phyloP scores from a whole-genome alignment of 2,113 vertebrate species.

The Heloderma charlesbogerti region DNA sequence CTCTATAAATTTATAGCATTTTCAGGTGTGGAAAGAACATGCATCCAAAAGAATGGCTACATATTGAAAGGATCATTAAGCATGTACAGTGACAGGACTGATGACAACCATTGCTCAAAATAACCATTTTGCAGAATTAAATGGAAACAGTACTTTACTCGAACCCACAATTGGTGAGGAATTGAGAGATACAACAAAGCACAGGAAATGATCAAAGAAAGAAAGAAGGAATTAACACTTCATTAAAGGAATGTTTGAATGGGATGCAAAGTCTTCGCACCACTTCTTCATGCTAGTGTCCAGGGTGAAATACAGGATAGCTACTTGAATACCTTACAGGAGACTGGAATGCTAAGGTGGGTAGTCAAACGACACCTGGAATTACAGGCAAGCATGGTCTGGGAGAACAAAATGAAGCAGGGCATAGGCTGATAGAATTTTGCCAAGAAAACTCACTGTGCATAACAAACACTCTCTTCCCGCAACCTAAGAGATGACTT shows the following conservation, averaged over 20 bases:
- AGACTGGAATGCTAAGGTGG: too few relatives aligned
- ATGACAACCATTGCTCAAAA: constrained; percentile 15
- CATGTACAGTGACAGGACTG: background rate
- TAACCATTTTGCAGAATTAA: constrained; percentile 40
- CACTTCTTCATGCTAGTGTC: constrained; percentile 35
- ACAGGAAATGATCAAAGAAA: constrained; percentile 56
- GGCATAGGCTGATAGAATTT: too few relatives aligned
- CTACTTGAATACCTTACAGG: too few relatives aligned
- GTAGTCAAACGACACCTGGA: too few relatives aligned
- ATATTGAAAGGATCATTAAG: constrained; percentile 22
- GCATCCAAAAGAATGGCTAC: constrained; percentile 5
- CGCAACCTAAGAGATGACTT: too few relatives aligned
- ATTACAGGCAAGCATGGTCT: too few relatives aligned
- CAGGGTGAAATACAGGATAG: constrained; percentile 22
- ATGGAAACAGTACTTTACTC: constrained; percentile 43
- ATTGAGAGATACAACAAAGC: constrained; percentile 55
- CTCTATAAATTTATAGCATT: background rate
- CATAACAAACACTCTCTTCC: too few relatives aligned
- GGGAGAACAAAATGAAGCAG: too few relatives aligned
- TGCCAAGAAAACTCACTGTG: too few relatives aligned
- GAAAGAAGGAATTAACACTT: constrained; percentile 43
- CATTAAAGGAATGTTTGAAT: constrained; percentile 48
- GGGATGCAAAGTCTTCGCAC: constrained; percentile 46
- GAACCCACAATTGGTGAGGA: constrained; percentile 38
- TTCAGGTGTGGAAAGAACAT: background rate